Base-by-base conservation (phyloP, 2,797 vertebrate genomes). In the Gymnoscopelus microlampas region DNA sequence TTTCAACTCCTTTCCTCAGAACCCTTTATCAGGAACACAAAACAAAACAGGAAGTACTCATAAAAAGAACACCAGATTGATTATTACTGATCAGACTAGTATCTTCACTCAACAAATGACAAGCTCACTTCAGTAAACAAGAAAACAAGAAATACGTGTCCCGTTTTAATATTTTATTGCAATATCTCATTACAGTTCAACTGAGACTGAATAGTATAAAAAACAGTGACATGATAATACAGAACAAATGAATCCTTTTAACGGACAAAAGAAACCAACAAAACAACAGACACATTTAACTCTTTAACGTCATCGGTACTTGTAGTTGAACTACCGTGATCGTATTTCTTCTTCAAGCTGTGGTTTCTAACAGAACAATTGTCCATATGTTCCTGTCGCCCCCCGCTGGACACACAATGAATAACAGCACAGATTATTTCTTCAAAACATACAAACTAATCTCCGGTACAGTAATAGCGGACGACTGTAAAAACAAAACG, bases 131-230 rank as follows among this genome's bases (percentile, higher is more conserved):
- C 26, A 61, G 19, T 47, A 55, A 66, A 61, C 39, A 58, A 35
- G 15, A 48, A 5, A 9, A 19, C 19, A 19, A 19, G 19, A 19
- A 19, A 19, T 19, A 19, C 19, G 19, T 19, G 19, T 67, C 60
- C 4, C 35, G 78, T 84, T 89, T 90, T 81, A 83, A 88, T 78
- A 86, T 93, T 94, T 94, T 94, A 94, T 94, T 93, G 89, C 89
- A 94, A 93, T 91, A 88, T 89, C 92, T 70, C 87, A 88, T 91
- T 90, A 91, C 85, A 90, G 84, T 88, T 87, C 72, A 92, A 89
- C 86, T 82, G 76, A 91, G 88, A 88, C 78, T 74, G 76, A 83
- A 80, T 70, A 85, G 89, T 91, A 91, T 92, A 91, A 92, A 91
- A 90, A 93, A 92, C 75, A 67, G 66, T 64, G 86, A 90, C 86